Evolutionary conservation across 23 tunicate species (phyloP).

Genomic region (Pegea sp.): DNA sequence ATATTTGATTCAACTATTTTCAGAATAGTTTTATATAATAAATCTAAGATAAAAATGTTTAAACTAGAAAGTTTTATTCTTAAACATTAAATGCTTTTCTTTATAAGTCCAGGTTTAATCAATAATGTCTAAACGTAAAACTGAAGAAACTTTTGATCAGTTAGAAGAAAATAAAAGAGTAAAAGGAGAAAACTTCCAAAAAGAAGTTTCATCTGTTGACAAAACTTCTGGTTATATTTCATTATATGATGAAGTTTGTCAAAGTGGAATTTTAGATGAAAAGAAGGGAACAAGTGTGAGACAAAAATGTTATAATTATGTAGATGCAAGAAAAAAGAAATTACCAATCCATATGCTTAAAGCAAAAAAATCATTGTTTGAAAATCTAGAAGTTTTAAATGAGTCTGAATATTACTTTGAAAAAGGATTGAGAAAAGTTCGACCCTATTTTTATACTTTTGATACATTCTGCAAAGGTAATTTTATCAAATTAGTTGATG

Average conservation of each 20-base stretch:
- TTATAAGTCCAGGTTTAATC: background rate
- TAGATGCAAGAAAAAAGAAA: background rate
- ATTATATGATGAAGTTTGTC: background rate
- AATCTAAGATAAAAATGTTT: too few relatives aligned
- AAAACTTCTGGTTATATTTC: background rate
- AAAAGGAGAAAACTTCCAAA: background rate
- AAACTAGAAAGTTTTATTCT: too few relatives aligned
- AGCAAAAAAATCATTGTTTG: background rate
- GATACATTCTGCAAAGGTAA: slow-evolving; percentile 82
- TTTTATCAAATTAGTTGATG: background rate
- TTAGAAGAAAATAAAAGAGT: too few relatives aligned
- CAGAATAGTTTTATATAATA: too few relatives aligned
- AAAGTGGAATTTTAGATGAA: background rate
- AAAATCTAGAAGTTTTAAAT: slow-evolving; percentile 5
- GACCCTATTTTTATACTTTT: slow-evolving; percentile 39
- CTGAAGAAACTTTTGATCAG: background rate
- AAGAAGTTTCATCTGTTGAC: background rate
- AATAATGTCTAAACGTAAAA: background rate
- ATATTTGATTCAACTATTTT: too few relatives aligned
- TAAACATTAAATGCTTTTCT: too few relatives aligned
- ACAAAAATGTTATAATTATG: background rate
- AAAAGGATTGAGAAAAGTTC: slow-evolving; percentile 74
- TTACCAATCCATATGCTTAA: slow-evolving; percentile 8
- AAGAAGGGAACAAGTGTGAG: background rate
- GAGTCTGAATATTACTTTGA: slow-evolving; percentile 69